Conservation (phyloP, 2,888 invertebrate genomes). For the Nezara viridula region DNA sequence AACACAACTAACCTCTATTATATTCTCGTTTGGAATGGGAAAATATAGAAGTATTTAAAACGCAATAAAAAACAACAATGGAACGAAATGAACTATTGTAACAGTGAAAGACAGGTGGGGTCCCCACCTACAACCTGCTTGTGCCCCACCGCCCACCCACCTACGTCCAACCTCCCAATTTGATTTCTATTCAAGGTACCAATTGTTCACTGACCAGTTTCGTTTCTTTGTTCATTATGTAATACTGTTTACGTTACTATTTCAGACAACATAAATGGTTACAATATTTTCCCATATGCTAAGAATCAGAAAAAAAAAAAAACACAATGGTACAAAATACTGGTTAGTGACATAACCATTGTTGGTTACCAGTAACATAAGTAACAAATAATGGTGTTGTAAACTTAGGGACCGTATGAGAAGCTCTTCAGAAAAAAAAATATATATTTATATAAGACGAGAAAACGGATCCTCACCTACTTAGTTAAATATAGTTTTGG, state of each 20-base stretch:
- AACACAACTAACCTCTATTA: not conserved
- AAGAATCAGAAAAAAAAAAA: not conserved
- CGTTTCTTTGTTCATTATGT: not conserved
- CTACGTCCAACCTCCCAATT: not conserved
- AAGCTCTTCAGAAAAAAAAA: not conserved
- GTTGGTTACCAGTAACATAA: not conserved
- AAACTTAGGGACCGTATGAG: not conserved
- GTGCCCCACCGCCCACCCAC: not conserved
- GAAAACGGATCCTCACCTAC: no score
- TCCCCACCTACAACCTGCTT: conserved; percentile 9
- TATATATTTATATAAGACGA: no score
- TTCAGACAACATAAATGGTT: not conserved
- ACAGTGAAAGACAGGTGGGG: not conserved
- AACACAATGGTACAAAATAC: not conserved
- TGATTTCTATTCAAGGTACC: conserved; percentile 17
- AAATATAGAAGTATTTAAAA: not conserved
- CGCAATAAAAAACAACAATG: not conserved
- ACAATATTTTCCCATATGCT: no score
- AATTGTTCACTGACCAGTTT: conserved; percentile 32
- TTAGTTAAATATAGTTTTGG: no score
- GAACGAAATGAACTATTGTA: not conserved
- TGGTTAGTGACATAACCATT: not conserved
- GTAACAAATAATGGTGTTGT: not conserved
- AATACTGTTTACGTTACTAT: not conserved
- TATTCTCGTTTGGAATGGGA: not conserved